Evolutionary conservation across 2,888 invertebrate species (phyloP), one percentile per base, ranked within the genome.

Genomic region (Ephialtes manifestator): DNA sequence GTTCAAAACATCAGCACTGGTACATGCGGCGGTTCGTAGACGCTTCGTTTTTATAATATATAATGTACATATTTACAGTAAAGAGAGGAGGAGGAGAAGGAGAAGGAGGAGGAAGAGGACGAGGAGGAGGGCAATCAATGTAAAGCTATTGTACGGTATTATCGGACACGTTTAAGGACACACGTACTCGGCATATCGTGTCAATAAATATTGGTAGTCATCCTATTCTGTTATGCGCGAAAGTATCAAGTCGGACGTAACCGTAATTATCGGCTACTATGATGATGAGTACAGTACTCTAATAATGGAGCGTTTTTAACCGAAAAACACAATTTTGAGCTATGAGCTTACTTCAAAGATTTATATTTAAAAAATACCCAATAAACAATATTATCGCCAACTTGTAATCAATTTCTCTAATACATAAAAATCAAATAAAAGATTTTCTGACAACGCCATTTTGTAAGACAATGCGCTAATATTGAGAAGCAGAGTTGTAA

Each of bases 21-120:
- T 55, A 55, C 53, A 35, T 71, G 53, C 46, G 74, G 71, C 46
- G 74, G 60, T 46, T 75, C 13, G 74, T 63, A 65, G 78, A 80
- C 71, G 68, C 71, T 43, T 46, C 39, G 24, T 35, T 63, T 67
- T 48, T 43, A 65, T 65, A 39, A 39, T 65, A 43, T 65, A 78
- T 72, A 83, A 81, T 84, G 60, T 84, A 84, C 84, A 84, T 84
- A 84, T 84, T 84, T 84, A 84, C 84, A 84, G 39, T 65, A 65
- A 65, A 63, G 18, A 10, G 55, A 58, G 28, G 10, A 65, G 65
- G 65, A 43, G 48, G 53, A 39, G 8, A 10, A 43, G 48, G 53
- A 39, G 8, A 10, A 10, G 39, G 39, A 39, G 39, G 39, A 39
- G 39, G 39, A 39, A 7, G 35, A 35, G 35, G 35, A 4, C 4